Conservation (phyloP, 2,797 vertebrate genomes). For the Graptemys geographica region DNA sequence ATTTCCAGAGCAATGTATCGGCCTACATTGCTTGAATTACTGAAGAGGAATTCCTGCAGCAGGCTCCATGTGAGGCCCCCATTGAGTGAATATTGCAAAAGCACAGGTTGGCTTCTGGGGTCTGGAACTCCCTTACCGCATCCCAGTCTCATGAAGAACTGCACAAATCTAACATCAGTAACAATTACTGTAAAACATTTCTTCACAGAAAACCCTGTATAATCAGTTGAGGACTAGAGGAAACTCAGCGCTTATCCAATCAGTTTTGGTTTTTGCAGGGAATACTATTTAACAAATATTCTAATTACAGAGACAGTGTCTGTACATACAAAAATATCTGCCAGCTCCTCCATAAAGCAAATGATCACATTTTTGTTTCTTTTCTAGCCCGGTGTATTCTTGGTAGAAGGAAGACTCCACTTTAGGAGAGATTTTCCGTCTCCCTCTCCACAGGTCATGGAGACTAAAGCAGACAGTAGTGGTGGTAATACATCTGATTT, state of each 20-base stretch:
- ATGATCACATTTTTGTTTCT: not conserved
- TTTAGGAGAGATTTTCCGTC: not conserved
- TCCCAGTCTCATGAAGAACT: conserved; percentile 97
- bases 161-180: conserved; percentile 89
- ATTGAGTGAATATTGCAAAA: conserved; percentile 95
- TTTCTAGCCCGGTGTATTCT: not conserved
- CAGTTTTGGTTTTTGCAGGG: not conserved
- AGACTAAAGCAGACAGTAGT: not conserved
- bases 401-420: not conserved
- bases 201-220: not conserved
- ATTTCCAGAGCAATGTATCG: conserved; percentile 95
- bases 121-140: conserved; percentile 96
- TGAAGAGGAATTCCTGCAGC: conserved; percentile 98
- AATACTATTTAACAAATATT: not conserved
- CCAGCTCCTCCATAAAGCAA: not conserved
- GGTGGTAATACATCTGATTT: conserved; percentile 16
- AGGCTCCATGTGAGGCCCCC: conserved; percentile 94
- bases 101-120: conserved; percentile 94
- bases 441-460: conserved; percentile 26
- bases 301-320: not conserved
- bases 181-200: conserved; percentile 40
- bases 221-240: not conserved
- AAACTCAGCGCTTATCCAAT: not conserved
- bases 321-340: not conserved
- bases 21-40: conserved; percentile 95